Percentiles rank a stretch among this genome's conserved stretches.
Evolutionary conservation across 1,140 invertebrate species (phyloP).

Genomic region (Trachymyrmex cornetzi): DNA sequence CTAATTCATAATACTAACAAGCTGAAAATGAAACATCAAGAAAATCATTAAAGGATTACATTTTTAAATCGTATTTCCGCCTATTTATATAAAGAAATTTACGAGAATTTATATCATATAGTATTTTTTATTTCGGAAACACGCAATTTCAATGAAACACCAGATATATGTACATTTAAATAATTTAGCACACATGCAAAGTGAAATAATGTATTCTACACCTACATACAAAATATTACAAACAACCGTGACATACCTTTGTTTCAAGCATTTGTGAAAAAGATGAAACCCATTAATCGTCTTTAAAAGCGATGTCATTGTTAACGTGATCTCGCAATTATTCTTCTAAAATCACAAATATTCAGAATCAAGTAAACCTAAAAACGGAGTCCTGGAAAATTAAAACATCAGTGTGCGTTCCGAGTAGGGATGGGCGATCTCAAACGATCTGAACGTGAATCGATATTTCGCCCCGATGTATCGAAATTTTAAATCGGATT

Average conservation of each 20-base stretch:
- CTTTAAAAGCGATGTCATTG: conserved; percentile 79
- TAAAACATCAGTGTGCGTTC: too few species aligned
- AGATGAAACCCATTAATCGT: conserved; percentile 66
- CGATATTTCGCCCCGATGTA: too few species aligned
- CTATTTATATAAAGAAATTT: conserved; percentile 1
- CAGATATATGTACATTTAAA: neutral
- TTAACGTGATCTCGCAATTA: conserved; percentile 8
- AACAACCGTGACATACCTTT: conserved; percentile 71
- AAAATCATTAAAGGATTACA: too few species aligned
- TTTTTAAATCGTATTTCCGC: neutral
- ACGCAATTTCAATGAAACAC: neutral
- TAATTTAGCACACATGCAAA: neutral
- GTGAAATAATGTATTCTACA: neutral
- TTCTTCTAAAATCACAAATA: neutral
- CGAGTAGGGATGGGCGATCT: too few species aligned
- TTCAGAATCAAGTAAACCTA: neutral
- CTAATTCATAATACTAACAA: neutral
- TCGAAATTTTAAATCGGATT: too few species aligned
- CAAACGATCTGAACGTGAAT: too few species aligned
- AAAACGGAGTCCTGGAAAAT: neutral
- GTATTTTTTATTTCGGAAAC: neutral
- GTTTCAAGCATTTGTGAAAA: conserved; percentile 76
- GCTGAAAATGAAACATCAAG: neutral
- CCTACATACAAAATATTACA: neutral
- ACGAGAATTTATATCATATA: neutral